Evolutionary conservation across 2,888 invertebrate species (phyloP).

Genomic region (Acleris sparsana): DNA sequence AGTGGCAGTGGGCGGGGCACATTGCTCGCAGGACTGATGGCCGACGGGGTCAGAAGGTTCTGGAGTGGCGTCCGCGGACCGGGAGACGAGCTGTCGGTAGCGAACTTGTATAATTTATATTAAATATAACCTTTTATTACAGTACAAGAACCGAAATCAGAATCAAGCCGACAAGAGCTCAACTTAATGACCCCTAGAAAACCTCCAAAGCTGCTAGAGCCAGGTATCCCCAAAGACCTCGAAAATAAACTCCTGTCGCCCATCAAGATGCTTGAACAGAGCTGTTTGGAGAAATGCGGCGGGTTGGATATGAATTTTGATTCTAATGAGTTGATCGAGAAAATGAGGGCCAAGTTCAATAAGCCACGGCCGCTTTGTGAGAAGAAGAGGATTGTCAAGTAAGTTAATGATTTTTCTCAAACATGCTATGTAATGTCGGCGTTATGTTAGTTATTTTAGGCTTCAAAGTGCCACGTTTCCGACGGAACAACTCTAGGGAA

Average conservation of each 20-base stretch:
- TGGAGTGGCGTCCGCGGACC: too few relatives aligned
- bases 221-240: constrained; percentile 24
- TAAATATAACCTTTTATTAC: constrained; percentile 1
- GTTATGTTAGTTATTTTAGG: too few relatives aligned
- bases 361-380: constrained; percentile 64
- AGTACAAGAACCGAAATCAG: constrained; percentile 38
- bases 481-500: too few relatives aligned
- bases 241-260: constrained; percentile 56
- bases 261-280: constrained; percentile 57
- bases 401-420: constrained; percentile 43
- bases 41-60: too few relatives aligned
- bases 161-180: constrained; percentile 52
- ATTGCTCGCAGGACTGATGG: too few relatives aligned
- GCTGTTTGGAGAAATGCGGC: constrained; percentile 47
- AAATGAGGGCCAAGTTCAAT: constrained; percentile 50
- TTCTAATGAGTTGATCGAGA: constrained; percentile 42
- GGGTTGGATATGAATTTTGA: constrained; percentile 34
- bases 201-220: constrained; percentile 10
- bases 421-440: too few relatives aligned
- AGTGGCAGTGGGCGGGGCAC: too few relatives aligned
- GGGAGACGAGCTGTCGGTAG: too few relatives aligned
- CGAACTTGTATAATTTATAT: too few relatives aligned
- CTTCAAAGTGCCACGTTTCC: too few relatives aligned
- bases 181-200: constrained; percentile 50
- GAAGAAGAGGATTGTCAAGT: constrained; percentile 66